Conservation (phyloP, 2,113 vertebrate species). For the Silurus meridionalis region DNA sequence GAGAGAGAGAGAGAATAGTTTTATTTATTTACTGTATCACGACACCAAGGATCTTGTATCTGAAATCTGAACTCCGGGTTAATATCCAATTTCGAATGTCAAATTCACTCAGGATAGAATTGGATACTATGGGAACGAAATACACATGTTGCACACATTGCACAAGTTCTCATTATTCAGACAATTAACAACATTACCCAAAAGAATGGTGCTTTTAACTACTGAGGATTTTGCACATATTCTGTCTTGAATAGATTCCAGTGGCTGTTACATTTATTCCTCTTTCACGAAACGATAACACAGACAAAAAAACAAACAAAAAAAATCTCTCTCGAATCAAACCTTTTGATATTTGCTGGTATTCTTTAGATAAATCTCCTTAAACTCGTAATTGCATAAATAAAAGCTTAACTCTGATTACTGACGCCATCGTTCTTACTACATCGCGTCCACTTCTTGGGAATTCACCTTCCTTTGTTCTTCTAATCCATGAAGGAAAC, state of each 20-base stretch:
- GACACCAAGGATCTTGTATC: constrained; percentile 37
- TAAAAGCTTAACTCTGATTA: constrained; percentile 34
- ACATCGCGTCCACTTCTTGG: constrained; percentile 40
- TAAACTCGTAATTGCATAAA: constrained; percentile 46
- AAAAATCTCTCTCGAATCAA: constrained; percentile 13
- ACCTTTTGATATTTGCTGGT: constrained; percentile 27
- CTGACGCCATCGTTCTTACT: constrained; percentile 36
- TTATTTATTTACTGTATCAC: constrained; percentile 49
- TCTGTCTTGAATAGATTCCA: constrained; percentile 20
- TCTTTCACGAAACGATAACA: not conserved
- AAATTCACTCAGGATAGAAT: constrained; percentile 50
- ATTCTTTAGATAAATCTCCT: constrained; percentile 43
- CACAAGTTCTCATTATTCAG: constrained; percentile 35
- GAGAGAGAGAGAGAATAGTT: constrained; percentile 26
- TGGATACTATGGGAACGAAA: constrained; percentile 48
- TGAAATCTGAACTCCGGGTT: constrained; percentile 49
- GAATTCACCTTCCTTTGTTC: constrained; percentile 58
- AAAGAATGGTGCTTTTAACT: constrained; percentile 45
- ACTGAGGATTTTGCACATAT: constrained; percentile 29
- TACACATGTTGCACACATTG: constrained; percentile 38
- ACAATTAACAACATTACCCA: constrained; percentile 52
- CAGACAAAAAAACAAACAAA: not conserved
- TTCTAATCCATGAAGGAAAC: constrained; percentile 53
- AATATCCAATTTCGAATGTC: constrained; percentile 57
- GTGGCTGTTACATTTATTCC: constrained; percentile 6